Percentiles rank a stretch among this genome's conserved stretches.
These are phyloP conservation scores for Dicycla oo DNA, from an alignment of 2,888 invertebrate genomes.

Conservation along the genomic window DNA sequence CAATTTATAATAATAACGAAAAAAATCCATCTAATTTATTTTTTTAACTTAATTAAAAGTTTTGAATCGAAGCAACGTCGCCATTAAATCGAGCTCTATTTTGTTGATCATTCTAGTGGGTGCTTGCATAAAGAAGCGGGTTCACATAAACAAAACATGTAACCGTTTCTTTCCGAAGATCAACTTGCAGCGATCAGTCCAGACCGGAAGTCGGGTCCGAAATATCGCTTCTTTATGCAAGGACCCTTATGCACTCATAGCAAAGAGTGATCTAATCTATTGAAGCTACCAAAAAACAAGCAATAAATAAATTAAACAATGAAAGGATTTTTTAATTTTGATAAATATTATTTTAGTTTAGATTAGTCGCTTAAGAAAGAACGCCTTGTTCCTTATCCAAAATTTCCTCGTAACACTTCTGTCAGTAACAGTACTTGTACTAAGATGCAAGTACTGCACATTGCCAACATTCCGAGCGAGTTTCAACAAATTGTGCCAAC, in stretches of 20 bases:
- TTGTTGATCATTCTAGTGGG: not conserved
- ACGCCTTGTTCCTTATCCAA: not conserved
- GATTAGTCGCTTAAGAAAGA: not conserved
- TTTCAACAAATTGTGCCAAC: slow-evolving; percentile 79
- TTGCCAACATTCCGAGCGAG: slow-evolving; percentile 78
- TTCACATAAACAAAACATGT: not conserved
- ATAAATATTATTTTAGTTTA: not conserved
- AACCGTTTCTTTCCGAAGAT: not conserved
- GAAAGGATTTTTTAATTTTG: not conserved
- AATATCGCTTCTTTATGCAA: too few relatives aligned
- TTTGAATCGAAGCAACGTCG: not conserved
- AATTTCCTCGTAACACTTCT: slow-evolving; percentile 57
- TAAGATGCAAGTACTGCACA: slow-evolving; percentile 80
- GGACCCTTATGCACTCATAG: too few relatives aligned
- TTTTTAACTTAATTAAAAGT: slow-evolving; percentile 33
- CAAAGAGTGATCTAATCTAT: too few relatives aligned
- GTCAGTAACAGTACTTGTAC: slow-evolving; percentile 56
- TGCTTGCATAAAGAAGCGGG: not conserved
- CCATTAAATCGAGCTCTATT: not conserved
- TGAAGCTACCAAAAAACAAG: not conserved
- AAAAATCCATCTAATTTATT: slow-evolving; percentile 24
- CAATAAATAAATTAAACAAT: too few relatives aligned
- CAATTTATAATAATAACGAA: not conserved
- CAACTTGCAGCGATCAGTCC: too few relatives aligned
- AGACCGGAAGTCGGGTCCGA: too few relatives aligned